phyloP scores from a whole-genome alignment of 2,888 invertebrate species.

The Lochmaea crataegi region DNA sequence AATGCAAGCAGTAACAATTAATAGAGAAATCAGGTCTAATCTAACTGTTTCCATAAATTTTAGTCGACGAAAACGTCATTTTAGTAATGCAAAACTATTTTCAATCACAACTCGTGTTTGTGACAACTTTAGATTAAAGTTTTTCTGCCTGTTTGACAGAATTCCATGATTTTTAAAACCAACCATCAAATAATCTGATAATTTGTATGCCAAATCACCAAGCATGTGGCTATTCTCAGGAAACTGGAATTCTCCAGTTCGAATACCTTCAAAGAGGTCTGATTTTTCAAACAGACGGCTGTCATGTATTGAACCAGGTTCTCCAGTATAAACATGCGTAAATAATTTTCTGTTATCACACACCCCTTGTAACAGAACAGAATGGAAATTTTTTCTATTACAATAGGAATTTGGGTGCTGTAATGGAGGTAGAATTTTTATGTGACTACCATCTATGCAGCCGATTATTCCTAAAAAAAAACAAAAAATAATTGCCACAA shows the following conservation, averaged over 20 bases:
- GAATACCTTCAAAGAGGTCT: conserved; percentile 37
- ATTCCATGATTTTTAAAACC: not conserved
- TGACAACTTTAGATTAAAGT: conserved; percentile 18
- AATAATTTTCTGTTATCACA: conserved; percentile 44
- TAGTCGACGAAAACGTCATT: conserved; percentile 20
- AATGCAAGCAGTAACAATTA: conserved; percentile 21
- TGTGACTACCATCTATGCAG: conserved; percentile 44
- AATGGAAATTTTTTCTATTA: too few relatives aligned
- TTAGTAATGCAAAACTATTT: conserved; percentile 18
- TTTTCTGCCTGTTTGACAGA: conserved; percentile 19
- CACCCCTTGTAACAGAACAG: conserved; percentile 43
- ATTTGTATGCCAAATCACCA: conserved; percentile 29
- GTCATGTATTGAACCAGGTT: conserved; percentile 45
- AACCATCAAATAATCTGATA: conserved; percentile 17
- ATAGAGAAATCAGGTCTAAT: conserved; percentile 7
- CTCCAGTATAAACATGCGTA: conserved; percentile 44
- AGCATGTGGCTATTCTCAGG: conserved; percentile 30
- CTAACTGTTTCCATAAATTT: conserved; percentile 27
- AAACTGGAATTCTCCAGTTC: conserved; percentile 38
- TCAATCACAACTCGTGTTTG: conserved; percentile 21
- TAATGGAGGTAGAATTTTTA: conserved; percentile 44
- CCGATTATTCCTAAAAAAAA: conserved; percentile 12
- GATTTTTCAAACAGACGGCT: conserved; percentile 41
- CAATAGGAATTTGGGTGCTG: too few relatives aligned
- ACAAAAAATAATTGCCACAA: not conserved